Percentiles rank a stretch among this genome's conserved stretches.
Conservation (phyloP, 2,797 vertebrate genomes). For the Ptychadena robeensis region DNA sequence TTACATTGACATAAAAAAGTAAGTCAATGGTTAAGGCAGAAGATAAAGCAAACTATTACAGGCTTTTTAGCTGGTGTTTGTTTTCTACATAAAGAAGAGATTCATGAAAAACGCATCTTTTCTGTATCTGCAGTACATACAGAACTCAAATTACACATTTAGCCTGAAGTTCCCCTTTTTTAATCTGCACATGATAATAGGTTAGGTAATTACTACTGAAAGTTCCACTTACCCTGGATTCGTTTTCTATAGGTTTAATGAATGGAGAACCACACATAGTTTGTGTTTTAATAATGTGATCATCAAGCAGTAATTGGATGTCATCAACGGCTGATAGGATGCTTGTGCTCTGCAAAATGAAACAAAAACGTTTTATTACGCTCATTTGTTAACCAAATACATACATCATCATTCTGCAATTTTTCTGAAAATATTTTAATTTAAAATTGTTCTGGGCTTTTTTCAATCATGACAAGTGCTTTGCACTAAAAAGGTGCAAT, state of each 20-base stretch:
- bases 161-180: not conserved
- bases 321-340: constrained; percentile 88
- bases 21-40: not conserved
- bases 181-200: not conserved
- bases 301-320: constrained; percentile 88
- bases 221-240: constrained; percentile 82
- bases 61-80: too few relatives aligned
- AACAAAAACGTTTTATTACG: not conserved
- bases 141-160: not conserved
- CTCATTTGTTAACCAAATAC: not conserved
- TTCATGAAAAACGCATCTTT: not conserved
- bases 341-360: constrained; percentile 78
- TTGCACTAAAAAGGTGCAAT: too few relatives aligned
- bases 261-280: constrained; percentile 90
- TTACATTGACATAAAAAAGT: not conserved
- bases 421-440: not conserved
- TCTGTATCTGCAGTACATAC: not conserved
- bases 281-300: constrained; percentile 91
- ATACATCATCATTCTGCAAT: too few relatives aligned
- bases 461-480: too few relatives aligned
- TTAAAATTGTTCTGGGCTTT: too few relatives aligned
- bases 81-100: too few relatives aligned
- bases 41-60: not conserved
- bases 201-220: not conserved
- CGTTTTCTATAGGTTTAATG: constrained; percentile 87